Base-by-base conservation (phyloP, 2,797 vertebrate species). In the Phylloscopus collybita region DNA sequence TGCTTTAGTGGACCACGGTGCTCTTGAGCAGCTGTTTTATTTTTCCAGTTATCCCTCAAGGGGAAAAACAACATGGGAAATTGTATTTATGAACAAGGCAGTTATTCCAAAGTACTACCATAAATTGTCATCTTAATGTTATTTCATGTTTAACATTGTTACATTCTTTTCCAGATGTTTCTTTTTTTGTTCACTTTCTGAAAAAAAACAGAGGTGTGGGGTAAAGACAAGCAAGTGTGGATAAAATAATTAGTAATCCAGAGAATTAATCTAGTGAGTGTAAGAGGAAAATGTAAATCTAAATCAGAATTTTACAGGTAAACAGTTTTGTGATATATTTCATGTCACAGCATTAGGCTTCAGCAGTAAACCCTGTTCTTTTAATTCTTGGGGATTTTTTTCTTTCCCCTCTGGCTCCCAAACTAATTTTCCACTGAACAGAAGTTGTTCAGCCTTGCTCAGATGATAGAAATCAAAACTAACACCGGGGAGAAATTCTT, bases 241-340 rank as follows among this genome's bases (percentile, higher is more conserved):
- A 10, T 86, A 40, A 56, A 81, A 59, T 30, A 66, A 62, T 79
- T 42, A 86, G 9, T 80, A 86, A 96, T 82, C n/a, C 36, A 59
- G 62, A 71, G 36, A 91, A 67, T 2, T 20, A 60, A 54, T 61
- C 10, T 44, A 34, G 30, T 69, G 49, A 75, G 42, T 61, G 18
- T 27, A 73, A 62, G 47, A 94, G 38, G 27, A 50, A 93, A 96
- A 93, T 72, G 67, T 75, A 91, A 95, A 89, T 76, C n/a, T 74
- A 86, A 93, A 53, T 2, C 66, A 89, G 8, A 69, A n/a, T 78
- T 94, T 91, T 82, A 76, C 38, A 85, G 72, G 76, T 70, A 82
- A 59, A 75, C 22, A 80, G 30, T 94, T 91, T 66, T 70, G 67
- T 86, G 67, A 92, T 84, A 50, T 42, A 71, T 51, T 93, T 65